These are phyloP conservation scores for Pristionchus exspectatus DNA, from an alignment of 2,888 invertebrate species.

Conservation along the genomic window DNA sequence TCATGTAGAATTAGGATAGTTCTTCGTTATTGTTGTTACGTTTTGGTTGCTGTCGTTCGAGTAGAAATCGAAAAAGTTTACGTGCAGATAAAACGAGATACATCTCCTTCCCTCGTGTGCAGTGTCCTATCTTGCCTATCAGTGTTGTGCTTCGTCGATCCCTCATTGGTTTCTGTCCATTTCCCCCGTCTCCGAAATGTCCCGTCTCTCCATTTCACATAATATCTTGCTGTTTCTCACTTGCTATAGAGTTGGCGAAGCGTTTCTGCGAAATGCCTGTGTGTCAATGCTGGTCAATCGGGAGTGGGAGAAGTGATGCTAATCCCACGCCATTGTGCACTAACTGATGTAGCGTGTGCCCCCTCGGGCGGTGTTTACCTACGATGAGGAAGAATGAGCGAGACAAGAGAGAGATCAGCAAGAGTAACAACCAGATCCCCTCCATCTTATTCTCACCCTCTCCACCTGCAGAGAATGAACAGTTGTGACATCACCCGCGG, in stretches of 20 bases:
- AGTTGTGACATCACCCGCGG: background rate
- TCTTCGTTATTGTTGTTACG: background rate
- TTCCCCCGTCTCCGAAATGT: background rate
- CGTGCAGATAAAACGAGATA: background rate
- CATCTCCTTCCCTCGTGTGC: background rate
- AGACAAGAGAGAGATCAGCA: background rate
- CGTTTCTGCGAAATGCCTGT: background rate
- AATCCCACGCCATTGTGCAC: background rate
- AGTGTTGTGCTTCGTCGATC: slow-evolving; percentile 8
- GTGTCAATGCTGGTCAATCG: background rate
- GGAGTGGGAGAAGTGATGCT: background rate
- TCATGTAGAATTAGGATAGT: background rate
- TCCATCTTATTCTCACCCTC: background rate
- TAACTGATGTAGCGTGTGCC: slow-evolving; percentile 24
- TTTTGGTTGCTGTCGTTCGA: background rate
- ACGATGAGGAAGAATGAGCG: background rate
- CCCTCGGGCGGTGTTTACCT: background rate
- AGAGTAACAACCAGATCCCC: slow-evolving; percentile 37
- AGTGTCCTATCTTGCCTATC: background rate
- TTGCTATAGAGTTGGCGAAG: background rate
- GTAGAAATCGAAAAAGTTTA: background rate
- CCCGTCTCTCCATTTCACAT: background rate
- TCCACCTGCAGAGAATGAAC: background rate
- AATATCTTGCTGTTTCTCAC: background rate
- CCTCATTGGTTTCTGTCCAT: slow-evolving; percentile 6